phyloP scores from a whole-genome alignment of 1,140 invertebrate genomes.

The Drosophila kikkawai region DNA sequence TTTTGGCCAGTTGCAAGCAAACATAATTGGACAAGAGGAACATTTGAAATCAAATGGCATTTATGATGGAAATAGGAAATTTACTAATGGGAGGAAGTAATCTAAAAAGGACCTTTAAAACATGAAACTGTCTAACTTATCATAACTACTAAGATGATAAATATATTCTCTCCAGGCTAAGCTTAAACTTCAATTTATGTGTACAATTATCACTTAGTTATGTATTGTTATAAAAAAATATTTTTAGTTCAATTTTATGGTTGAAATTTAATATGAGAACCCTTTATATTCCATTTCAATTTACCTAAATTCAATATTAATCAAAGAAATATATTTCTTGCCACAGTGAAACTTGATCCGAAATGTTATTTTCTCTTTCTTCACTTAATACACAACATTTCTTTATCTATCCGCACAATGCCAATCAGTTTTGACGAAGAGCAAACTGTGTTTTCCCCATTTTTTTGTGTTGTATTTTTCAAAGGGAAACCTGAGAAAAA shows the following conservation, averaged over 20 bases:
- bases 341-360: background rate
- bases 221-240: too few relatives aligned
- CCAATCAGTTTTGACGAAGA: conserved; percentile 5
- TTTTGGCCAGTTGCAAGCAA: background rate
- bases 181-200: background rate
- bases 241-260: background rate
- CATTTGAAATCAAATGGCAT: background rate
- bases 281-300: background rate
- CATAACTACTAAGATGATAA: background rate
- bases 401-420: conserved; percentile 6
- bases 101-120: background rate
- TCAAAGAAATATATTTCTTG: background rate
- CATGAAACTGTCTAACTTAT: too few relatives aligned
- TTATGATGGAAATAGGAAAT: background rate
- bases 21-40: background rate
- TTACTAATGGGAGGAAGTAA: too few relatives aligned
- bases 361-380: background rate
- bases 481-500: background rate
- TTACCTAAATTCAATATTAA: background rate
- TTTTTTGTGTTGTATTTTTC: background rate
- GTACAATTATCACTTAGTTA: background rate
- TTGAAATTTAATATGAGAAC: background rate
- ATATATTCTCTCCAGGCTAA: background rate
- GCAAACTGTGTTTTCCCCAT: background rate
- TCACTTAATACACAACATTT: background rate